phyloP scores from a whole-genome alignment of 2,797 vertebrate species.

The Pampus argenteus region DNA sequence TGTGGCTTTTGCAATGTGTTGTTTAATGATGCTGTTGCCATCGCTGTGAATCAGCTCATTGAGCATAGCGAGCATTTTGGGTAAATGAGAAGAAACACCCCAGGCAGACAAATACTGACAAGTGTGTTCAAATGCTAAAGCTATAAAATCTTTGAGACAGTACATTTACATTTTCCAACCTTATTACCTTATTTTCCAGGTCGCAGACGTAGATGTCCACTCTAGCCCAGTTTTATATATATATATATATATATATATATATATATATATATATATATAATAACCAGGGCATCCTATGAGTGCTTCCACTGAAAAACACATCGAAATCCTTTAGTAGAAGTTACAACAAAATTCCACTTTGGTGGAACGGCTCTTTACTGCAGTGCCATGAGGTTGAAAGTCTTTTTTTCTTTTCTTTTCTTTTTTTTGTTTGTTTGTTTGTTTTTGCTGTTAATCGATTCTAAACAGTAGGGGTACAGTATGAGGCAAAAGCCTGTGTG shows the following conservation, averaged over 20 bases:
- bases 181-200: no score
- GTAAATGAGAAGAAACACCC: neutral
- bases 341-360: constrained; percentile 8
- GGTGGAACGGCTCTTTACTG: constrained; percentile 16
- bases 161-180: constrained; percentile 7
- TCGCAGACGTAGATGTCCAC: no score
- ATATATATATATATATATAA: no score
- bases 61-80: constrained; percentile 12
- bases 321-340: neutral
- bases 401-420: neutral
- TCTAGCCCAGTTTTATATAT: no score
- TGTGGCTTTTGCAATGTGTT: constrained; percentile 22
- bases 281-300: neutral
- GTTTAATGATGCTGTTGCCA: constrained; percentile 41
- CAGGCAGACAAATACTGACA: neutral
- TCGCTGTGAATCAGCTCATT: constrained; percentile 29
- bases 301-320: neutral
- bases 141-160: constrained; percentile 1
- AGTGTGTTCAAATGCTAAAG: constrained; percentile 11
- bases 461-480: constrained; percentile 50
- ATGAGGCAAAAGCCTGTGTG: constrained; percentile 42
- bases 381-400: constrained; percentile 15
- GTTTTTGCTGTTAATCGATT: constrained; percentile 63
- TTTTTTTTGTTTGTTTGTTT: no score
- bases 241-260: no score